Evolutionary conservation across 2,888 invertebrate species (phyloP).

Genomic region (Caenorhabditis macrosperma): DNA sequence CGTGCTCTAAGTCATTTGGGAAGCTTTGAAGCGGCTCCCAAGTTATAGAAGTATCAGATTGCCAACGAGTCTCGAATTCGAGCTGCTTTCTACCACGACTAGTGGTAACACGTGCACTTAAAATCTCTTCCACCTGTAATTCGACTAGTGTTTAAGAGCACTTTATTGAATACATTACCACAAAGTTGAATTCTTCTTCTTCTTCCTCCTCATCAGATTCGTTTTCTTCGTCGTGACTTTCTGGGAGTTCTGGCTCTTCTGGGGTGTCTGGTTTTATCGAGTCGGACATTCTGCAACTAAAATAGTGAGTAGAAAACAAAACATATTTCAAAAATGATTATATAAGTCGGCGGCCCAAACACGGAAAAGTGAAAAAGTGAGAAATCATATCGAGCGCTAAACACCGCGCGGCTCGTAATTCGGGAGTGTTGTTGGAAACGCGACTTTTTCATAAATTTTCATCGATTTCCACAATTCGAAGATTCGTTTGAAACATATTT

Average conservation of each 20-base stretch:
- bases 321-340: no score
- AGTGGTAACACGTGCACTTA: not conserved
- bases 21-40: constrained; percentile 34
- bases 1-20: not conserved
- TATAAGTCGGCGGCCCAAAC: not conserved
- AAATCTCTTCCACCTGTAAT: constrained; percentile 10
- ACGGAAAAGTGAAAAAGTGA: no score
- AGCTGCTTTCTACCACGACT: not conserved
- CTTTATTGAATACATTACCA: no score
- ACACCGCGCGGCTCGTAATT: constrained; percentile 9
- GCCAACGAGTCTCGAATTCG: not conserved
- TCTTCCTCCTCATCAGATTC: constrained; percentile 10
- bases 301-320: constrained; percentile 5
- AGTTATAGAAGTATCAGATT: constrained; percentile 4
- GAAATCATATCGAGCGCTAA: constrained; percentile 20
- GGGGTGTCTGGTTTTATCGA: not conserved
- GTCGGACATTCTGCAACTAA: not conserved
- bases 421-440: constrained; percentile 48
- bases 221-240: constrained; percentile 1
- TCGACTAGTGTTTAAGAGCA: no score
- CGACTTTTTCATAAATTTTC: constrained; percentile 11
- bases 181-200: constrained; percentile 7
- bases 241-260: not conserved
- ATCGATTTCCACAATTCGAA: not conserved
- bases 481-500: not conserved